phyloP scores from a whole-genome alignment of 2,888 invertebrate genomes.

The Clistopyga incitator region DNA sequence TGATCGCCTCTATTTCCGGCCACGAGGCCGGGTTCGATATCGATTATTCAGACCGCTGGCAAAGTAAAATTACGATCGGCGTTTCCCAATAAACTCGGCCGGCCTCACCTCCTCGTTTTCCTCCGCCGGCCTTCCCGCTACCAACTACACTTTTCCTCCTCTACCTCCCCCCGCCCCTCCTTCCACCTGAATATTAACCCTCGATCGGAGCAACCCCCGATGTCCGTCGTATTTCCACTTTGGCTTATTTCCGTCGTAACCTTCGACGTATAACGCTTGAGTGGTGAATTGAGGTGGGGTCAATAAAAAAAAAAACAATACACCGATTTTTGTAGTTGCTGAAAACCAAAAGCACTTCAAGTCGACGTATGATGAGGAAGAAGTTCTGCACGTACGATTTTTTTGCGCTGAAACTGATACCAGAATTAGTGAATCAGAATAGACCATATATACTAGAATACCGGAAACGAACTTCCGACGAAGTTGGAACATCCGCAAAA shows the following conservation, averaged over 20 bases:
- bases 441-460: too few species aligned
- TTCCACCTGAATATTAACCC: constrained; percentile 42
- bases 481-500: too few species aligned
- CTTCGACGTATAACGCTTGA: constrained; percentile 17
- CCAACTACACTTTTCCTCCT: constrained; percentile 12
- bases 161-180: neutral
- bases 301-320: neutral
- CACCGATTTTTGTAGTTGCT: neutral
- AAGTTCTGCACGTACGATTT: too few species aligned
- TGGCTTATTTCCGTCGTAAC: constrained; percentile 43
- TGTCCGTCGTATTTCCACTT: constrained; percentile 58
- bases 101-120: constrained; percentile 57
- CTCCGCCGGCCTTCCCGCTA: constrained; percentile 27
- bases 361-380: neutral
- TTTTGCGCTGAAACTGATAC: too few species aligned
- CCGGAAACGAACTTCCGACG: too few species aligned
- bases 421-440: too few species aligned
- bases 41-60: constrained; percentile 79
- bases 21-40: constrained; percentile 71
- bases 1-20: constrained; percentile 77
- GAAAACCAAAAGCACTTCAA: neutral
- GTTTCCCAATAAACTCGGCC: constrained; percentile 73
- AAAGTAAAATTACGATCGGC: constrained; percentile 79
- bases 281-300: constrained; percentile 3
- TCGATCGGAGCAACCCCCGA: constrained; percentile 40